A percentile compares a stretch with the other conserved stretches of the same genome.
These are phyloP conservation scores for Aquatica leii DNA, from an alignment of 2,888 invertebrate genomes.

Conservation along the genomic window DNA sequence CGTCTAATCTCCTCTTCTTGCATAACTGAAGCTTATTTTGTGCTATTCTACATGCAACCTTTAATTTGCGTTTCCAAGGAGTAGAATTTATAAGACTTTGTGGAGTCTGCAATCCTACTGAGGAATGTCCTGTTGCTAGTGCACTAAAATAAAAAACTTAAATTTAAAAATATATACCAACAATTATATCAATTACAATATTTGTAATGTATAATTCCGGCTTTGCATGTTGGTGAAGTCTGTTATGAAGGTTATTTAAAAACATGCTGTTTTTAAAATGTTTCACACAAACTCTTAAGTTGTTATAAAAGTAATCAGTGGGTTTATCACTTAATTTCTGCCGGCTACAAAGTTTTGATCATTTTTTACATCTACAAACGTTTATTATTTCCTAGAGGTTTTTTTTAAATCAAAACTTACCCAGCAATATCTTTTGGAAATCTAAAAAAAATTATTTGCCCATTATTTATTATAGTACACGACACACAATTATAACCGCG, in stretches of 20 bases:
- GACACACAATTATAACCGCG: not conserved
- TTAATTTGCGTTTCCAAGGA: too few species aligned
- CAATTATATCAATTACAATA: too few species aligned
- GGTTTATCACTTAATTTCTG: not conserved
- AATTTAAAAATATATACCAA: too few species aligned
- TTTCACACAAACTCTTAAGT: constrained; percentile 3
- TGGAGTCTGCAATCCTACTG: too few species aligned
- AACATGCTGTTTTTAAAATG: constrained; percentile 3
- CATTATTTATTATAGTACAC: not conserved
- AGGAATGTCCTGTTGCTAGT: too few species aligned
- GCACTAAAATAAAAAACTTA: too few species aligned
- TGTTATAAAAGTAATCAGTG: not conserved
- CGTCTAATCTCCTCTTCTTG: too few species aligned
- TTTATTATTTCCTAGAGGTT: not conserved
- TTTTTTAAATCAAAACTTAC: not conserved
- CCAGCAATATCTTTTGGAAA: not conserved
- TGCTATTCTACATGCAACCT: too few species aligned
- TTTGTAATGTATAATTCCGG: not conserved
- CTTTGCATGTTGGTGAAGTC: not conserved
- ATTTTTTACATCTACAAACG: not conserved
- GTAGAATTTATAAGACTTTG: too few species aligned
- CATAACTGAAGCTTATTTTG: too few species aligned
- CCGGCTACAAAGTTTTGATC: not conserved
- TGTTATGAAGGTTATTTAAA: not conserved
- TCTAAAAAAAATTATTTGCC: not conserved